Evolutionary conservation across 2,888 invertebrate genomes (phyloP).

Genomic region (Himalopsyche anomala): DNA sequence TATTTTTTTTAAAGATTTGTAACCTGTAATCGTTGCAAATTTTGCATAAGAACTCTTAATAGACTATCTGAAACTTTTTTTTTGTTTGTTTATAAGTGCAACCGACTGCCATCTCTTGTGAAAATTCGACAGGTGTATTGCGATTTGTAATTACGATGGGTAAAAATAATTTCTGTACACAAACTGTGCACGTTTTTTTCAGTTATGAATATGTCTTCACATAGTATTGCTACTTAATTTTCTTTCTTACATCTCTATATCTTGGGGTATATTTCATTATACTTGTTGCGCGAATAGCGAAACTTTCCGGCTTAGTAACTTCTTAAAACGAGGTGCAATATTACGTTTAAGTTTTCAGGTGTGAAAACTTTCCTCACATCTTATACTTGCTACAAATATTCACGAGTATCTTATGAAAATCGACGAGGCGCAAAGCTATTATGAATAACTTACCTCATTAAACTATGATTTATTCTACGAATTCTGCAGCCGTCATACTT

Average conservation of each 20-base stretch:
- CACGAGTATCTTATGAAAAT: background rate
- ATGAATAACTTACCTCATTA: background rate
- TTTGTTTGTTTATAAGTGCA: too few species aligned
- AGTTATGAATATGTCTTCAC: background rate
- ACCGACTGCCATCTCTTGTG: too few species aligned
- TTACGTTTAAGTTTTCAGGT: slow-evolving; percentile 14
- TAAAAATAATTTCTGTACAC: too few species aligned
- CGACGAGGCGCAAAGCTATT: background rate
- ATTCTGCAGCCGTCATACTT: too few species aligned
- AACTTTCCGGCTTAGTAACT: background rate
- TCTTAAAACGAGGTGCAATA: background rate
- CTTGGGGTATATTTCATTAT: slow-evolving; percentile 46
- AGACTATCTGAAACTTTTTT: too few species aligned
- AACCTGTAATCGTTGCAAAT: too few species aligned
- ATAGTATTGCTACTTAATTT: background rate
- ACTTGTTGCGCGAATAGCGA: slow-evolving; percentile 48
- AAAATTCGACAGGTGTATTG: too few species aligned
- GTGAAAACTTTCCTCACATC: background rate
- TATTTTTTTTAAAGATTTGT: too few species aligned
- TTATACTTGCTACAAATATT: background rate
- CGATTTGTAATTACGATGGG: too few species aligned
- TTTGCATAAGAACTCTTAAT: too few species aligned
- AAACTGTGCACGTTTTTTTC: too few species aligned
- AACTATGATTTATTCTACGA: background rate
- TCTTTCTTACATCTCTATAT: background rate